Evolutionary conservation across 1,140 invertebrate genomes (phyloP).

Genomic region (Lepidotrigona ventralis): DNA sequence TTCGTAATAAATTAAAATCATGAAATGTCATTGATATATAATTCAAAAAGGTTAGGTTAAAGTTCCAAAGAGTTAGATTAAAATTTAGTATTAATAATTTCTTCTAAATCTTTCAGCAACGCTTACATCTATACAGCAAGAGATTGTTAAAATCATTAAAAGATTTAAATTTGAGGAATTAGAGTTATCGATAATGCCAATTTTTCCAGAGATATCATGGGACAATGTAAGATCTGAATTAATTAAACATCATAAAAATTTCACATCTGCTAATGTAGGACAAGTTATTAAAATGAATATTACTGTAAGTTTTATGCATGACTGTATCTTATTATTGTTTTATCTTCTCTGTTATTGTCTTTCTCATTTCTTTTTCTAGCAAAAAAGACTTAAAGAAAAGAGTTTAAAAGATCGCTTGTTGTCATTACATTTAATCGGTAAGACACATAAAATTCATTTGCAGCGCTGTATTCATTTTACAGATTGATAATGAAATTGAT

Average conservation of each 20-base stretch:
- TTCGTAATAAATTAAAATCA: neutral
- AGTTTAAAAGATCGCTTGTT: constrained; percentile 58
- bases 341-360: neutral
- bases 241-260: constrained; percentile 62
- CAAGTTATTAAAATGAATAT: constrained; percentile 58
- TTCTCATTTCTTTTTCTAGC: constrained; percentile 42
- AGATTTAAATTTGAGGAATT: constrained; percentile 74
- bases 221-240: constrained; percentile 57
- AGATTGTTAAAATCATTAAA: constrained; percentile 58
- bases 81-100: neutral
- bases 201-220: constrained; percentile 73
- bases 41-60: neutral
- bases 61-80: no score
- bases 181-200: constrained; percentile 64
- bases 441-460: constrained; percentile 10
- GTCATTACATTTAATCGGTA: constrained; percentile 68
- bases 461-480: neutral
- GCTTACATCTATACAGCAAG: neutral
- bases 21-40: neutral
- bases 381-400: constrained; percentile 39
- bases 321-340: neutral
- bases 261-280: constrained; percentile 57
- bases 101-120: constrained; percentile 23
- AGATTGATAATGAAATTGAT: constrained; percentile 6
- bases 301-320: constrained; percentile 54